Base-by-base conservation (phyloP, 2,888 invertebrate species). In the Dromius quadrimaculatus region DNA sequence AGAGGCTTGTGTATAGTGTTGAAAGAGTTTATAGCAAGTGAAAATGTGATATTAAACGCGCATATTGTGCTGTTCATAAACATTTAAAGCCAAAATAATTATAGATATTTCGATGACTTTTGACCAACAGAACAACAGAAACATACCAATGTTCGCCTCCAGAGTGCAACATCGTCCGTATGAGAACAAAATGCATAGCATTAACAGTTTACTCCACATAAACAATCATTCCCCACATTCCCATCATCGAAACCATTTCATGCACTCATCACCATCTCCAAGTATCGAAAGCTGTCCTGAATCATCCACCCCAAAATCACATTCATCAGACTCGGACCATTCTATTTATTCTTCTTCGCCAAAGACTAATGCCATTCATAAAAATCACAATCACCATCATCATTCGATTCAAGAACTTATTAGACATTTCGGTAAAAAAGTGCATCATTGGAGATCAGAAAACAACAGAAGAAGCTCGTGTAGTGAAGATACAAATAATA, bases 391-490 rank as follows among this genome's bases (percentile, higher is more conserved):
- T 74, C 85, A 86, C 47, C 84, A 86, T 72, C 82, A 83, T 73
- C 89, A 91, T 81, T 88, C 91, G 20, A 91, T 93, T 76, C 92
- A 92, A 77, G 92, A 92, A 77, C 82, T 93, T 80, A 88, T 93
- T 61, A 86, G 90, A 74, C 89, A 90, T 76, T 91, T 92, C 75
- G 89, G 91, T 19, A 90, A 92, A 78, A 90, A 90, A 80, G 86
- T 92, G 59, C 89, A 90, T 19, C 87, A 90, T 75, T 92, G 92
- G 87, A 85, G 92, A 47, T 84, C 87, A 65, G 84, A 84, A 71
- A 76, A 78, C 23, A 76, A 78, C 22, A 76, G 82, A 65, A 75
- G 78, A 66, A 77, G 77, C 34, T 81, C 81, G n/a, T 81, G 81
- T 73, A 83, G 80, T 76, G 89, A 89, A 72, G 88, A 87, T 72